These are phyloP conservation scores for Iphiclides podalirius DNA, from an alignment of 2,888 invertebrate genomes.

Conservation along the genomic window DNA sequence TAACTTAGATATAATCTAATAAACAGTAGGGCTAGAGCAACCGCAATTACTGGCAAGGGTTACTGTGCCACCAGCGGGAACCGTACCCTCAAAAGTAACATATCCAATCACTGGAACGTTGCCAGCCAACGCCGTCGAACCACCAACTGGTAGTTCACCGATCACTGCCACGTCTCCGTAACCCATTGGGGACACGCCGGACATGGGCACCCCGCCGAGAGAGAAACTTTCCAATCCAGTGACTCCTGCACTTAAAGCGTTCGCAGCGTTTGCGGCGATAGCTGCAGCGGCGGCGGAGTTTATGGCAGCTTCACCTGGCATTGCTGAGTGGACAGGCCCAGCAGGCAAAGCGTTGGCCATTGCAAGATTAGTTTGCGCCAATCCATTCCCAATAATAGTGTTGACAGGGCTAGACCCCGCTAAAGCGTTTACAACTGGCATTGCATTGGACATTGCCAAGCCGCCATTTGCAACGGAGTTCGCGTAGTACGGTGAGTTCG, in stretches of 20 bases:
- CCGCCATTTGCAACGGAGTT: conserved; percentile 6
- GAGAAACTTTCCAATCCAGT: conserved; percentile 28
- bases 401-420: conserved; percentile 22
- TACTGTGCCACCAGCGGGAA: conserved; percentile 62
- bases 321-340: conserved; percentile 4
- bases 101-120: conserved; percentile 67
- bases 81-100: conserved; percentile 61
- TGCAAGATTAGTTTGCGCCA: conserved; percentile 25
- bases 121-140: conserved; percentile 52
- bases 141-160: conserved; percentile 58
- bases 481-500: conserved; percentile 16
- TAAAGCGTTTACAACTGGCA: conserved; percentile 10
- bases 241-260: conserved; percentile 21
- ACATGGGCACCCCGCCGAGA: conserved; percentile 29
- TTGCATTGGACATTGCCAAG: conserved; percentile 5
- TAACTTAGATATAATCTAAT: conserved; percentile 25
- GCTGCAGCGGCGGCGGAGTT: conserved; percentile 19
- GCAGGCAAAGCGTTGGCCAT: conserved; percentile 16
- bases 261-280: conserved; percentile 24
- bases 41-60: conserved; percentile 52
- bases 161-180: conserved; percentile 51
- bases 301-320: conserved; percentile 23
- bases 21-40: conserved; percentile 35
- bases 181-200: conserved; percentile 34
- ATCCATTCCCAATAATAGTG: conserved; percentile 27